phyloP scores from a whole-genome alignment of 2,888 invertebrate genomes.

The Carpatolechia fugitivella region DNA sequence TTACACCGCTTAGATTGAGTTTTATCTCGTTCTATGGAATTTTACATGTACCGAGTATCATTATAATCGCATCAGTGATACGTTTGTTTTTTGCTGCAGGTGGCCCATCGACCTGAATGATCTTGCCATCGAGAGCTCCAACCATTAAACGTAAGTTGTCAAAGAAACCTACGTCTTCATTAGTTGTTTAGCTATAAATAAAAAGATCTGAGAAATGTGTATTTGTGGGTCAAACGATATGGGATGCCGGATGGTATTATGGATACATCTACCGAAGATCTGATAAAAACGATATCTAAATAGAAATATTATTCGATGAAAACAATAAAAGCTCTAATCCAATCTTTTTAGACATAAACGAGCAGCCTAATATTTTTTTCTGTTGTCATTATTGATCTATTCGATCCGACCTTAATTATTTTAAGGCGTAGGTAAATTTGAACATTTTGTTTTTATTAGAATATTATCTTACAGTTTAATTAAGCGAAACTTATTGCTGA shows the following conservation, averaged over 20 bases:
- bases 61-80: constrained; percentile 42
- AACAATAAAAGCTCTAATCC: too few species aligned
- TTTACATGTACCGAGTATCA: constrained; percentile 18
- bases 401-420: too few species aligned
- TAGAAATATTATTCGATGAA: too few species aligned
- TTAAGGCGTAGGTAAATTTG: too few species aligned
- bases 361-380: too few species aligned
- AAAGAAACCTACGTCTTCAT: neutral
- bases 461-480: constrained; percentile 17
- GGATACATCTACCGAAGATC: too few species aligned
- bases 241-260: too few species aligned
- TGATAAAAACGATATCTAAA: too few species aligned
- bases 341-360: too few species aligned
- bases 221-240: neutral
- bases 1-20: neutral
- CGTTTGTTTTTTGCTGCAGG: constrained; percentile 51
- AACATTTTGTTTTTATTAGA: too few species aligned
- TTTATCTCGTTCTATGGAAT: neutral
- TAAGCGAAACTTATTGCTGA: constrained; percentile 36
- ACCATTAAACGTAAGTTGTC: constrained; percentile 66
- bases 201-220: neutral
- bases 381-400: too few species aligned
- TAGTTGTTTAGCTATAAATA: neutral
- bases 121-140: constrained; percentile 58
- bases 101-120: constrained; percentile 66